Percentiles rank a stretch among this genome's conserved stretches.
These are phyloP conservation scores for Saccopteryx bilineata DNA, from an alignment of 2,113 vertebrate species.

Conservation along the genomic window DNA sequence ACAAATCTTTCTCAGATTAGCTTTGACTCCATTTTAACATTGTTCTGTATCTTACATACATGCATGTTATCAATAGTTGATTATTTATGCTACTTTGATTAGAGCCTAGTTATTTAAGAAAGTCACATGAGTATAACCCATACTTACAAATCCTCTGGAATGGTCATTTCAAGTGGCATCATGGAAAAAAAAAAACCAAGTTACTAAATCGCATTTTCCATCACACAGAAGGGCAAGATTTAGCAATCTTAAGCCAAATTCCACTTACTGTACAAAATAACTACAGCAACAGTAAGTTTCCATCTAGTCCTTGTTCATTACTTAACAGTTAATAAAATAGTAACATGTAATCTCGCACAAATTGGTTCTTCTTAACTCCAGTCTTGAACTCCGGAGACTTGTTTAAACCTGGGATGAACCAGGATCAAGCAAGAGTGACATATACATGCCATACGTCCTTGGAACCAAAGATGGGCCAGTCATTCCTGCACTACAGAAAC, in stretches of 20 bases:
- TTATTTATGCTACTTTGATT: background rate
- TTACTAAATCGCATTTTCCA: slow-evolving; percentile 73
- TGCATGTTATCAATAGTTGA: background rate
- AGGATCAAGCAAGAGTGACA: background rate
- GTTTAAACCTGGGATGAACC: background rate
- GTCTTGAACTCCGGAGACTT: background rate
- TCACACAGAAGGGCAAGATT: slow-evolving; percentile 35
- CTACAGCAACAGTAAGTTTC: slow-evolving; percentile 13
- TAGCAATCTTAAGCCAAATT: slow-evolving; percentile 52
- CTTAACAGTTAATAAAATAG: background rate
- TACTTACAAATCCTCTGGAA: slow-evolving; percentile 65
- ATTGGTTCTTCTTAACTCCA: background rate
- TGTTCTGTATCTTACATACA: background rate
- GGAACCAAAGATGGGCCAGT: background rate
- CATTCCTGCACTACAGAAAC: background rate
- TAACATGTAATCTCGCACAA: background rate
- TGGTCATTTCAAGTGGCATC: slow-evolving; percentile 33
- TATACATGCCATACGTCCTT: background rate
- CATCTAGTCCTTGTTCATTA: background rate
- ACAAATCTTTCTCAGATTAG: background rate
- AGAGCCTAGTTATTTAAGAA: slow-evolving; percentile 50
- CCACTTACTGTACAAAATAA: slow-evolving; percentile 48
- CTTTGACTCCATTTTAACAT: background rate
- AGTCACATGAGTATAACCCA: slow-evolving; percentile 7
- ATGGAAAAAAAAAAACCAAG: background rate